Conservation (phyloP, 2,888 invertebrate species). For the Macrosoma leucophasiata region DNA sequence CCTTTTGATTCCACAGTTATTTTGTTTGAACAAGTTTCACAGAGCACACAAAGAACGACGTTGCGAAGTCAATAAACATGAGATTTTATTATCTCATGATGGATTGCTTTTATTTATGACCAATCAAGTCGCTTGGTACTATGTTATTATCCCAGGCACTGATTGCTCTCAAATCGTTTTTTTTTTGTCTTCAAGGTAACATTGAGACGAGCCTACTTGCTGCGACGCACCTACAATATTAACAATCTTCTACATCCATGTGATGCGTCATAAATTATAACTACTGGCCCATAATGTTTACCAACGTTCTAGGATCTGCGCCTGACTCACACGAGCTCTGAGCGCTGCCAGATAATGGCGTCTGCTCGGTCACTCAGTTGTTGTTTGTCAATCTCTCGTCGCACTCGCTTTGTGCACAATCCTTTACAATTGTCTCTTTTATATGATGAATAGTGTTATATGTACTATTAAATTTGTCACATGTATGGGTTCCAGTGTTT, state of each 20-base stretch:
- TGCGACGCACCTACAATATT: conserved; percentile 46
- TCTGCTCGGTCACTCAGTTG: conserved; percentile 49
- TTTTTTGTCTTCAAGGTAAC: conserved; percentile 33
- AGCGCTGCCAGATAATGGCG: conserved; percentile 51
- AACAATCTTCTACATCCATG: conserved; percentile 39
- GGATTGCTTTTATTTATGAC: too few relatives aligned
- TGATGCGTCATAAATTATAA: conserved; percentile 52
- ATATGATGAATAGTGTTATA: too few relatives aligned
- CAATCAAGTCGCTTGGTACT: too few relatives aligned
- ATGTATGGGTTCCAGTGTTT: too few relatives aligned
- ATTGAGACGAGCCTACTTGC: conserved; percentile 36
- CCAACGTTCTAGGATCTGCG: conserved; percentile 54
- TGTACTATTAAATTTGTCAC: too few relatives aligned
- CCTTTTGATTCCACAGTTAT: too few relatives aligned
- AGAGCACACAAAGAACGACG: too few relatives aligned
- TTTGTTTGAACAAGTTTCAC: too few relatives aligned
- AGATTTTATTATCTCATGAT: too few relatives aligned
- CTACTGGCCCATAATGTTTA: conserved; percentile 55
- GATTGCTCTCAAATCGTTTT: too few relatives aligned
- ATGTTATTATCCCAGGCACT: too few relatives aligned
- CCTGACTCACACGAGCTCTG: conserved; percentile 51
- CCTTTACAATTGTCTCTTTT: conserved; percentile 25
- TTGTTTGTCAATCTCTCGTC: conserved; percentile 36
- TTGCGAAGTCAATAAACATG: too few relatives aligned
- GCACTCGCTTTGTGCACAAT: conserved; percentile 34